phyloP scores from a whole-genome alignment of 2,888 invertebrate species.

The Eilema sororculum region DNA sequence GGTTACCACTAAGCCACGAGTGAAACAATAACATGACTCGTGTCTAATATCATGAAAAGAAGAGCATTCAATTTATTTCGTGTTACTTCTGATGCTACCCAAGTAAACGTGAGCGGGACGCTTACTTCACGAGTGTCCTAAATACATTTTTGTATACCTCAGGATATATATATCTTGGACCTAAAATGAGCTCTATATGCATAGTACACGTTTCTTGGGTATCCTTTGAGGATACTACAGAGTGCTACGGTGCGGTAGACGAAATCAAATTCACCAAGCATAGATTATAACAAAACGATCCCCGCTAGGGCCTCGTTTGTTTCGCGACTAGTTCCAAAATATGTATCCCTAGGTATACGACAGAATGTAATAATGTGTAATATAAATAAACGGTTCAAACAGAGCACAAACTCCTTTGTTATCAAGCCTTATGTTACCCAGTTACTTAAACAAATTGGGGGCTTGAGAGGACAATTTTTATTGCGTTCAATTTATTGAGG shows the following conservation, averaged over 20 bases:
- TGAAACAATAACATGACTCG: too few species aligned
- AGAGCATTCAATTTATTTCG: neutral
- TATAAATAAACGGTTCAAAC: constrained; percentile 9
- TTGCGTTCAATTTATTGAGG: neutral
- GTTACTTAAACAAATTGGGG: constrained; percentile 22
- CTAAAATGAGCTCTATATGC: too few species aligned
- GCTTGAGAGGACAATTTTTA: constrained; percentile 15
- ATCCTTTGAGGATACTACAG: too few species aligned
- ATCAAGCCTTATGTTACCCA: constrained; percentile 5
- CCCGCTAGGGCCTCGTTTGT: too few species aligned
- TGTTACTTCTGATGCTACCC: neutral
- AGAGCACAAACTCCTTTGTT: constrained; percentile 10
- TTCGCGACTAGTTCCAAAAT: too few species aligned
- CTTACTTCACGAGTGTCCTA: neutral
- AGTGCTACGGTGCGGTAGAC: too few species aligned
- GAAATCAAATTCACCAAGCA: too few species aligned
- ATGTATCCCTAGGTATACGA: neutral
- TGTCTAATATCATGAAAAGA: neutral
- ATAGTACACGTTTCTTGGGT: too few species aligned
- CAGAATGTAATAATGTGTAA: neutral
- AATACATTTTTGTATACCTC: too few species aligned
- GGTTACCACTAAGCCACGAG: too few species aligned
- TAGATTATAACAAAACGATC: too few species aligned
- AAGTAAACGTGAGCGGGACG: neutral
- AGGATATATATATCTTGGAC: too few species aligned